phyloP scores from a whole-genome alignment of 2,113 vertebrate species.

The Gallinago undulata region DNA sequence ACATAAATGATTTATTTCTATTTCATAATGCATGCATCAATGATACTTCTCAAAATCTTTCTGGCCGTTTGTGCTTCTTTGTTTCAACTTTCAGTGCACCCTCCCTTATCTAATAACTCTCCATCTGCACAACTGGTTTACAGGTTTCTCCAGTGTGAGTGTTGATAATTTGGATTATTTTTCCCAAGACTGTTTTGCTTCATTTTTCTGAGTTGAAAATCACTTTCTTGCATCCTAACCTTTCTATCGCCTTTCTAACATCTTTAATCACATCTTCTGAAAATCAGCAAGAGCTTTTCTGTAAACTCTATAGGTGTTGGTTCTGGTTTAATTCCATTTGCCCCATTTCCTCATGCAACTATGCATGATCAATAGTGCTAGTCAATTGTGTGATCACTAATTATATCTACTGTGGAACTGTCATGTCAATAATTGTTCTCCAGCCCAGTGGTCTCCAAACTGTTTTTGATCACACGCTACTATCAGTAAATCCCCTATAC shows the following conservation, averaged over 20 bases:
- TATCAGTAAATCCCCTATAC: background rate
- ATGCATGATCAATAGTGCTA: background rate
- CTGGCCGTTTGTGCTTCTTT: background rate
- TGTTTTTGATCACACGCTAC: accelerated
- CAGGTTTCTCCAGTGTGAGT: background rate
- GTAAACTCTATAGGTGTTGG: background rate
- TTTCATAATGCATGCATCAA: background rate
- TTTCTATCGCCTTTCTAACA: background rate
- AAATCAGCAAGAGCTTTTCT: background rate
- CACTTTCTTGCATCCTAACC: background rate
- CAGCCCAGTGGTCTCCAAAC: background rate
- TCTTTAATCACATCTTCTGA: background rate
- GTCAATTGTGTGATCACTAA: background rate
- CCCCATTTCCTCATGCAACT: background rate
- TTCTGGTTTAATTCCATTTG: background rate
- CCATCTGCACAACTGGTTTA: background rate
- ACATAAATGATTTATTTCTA: background rate
- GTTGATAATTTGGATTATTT: background rate
- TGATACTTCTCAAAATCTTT: background rate
- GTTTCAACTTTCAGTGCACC: background rate
- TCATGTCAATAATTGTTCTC: background rate
- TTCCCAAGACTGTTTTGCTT: background rate
- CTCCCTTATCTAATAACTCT: background rate
- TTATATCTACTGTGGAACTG: background rate
- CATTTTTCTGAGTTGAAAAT: background rate